phyloP scores from a whole-genome alignment of 2,797 vertebrate genomes.

The Channa striata region DNA sequence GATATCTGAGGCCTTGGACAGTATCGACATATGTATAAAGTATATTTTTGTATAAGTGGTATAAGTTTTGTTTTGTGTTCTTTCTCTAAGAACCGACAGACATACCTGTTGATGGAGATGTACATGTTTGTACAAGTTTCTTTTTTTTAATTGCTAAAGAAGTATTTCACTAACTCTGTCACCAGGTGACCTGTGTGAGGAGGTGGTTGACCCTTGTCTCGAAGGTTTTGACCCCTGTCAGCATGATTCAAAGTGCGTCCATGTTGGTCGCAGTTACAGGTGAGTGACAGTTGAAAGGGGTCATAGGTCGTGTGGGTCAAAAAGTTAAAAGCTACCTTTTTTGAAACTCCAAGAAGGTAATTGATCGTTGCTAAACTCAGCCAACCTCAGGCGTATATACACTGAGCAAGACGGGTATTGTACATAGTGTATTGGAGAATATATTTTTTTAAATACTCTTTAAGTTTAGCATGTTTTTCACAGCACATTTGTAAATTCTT shows the following conservation, averaged over 20 bases:
- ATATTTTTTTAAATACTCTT: too few relatives aligned
- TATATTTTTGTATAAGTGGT: too few relatives aligned
- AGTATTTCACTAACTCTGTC: constrained; percentile 13
- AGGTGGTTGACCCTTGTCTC: constrained; percentile 92
- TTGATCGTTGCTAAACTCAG: too few relatives aligned
- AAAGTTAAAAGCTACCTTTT: constrained; percentile 6
- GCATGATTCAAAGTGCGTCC: constrained; percentile 94
- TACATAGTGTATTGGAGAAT: too few relatives aligned
- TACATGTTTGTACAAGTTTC: background rate
- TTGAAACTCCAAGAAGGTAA: too few relatives aligned
- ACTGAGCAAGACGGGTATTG: too few relatives aligned
- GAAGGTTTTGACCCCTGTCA: constrained; percentile 92
- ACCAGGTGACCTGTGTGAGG: constrained; percentile 95
- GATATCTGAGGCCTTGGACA: constrained; percentile 33
- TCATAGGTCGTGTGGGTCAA: constrained; percentile 37
- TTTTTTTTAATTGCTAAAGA: background rate
- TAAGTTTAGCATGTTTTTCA: too few relatives aligned
- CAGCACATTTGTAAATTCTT: too few relatives aligned
- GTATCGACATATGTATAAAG: constrained; percentile 26
- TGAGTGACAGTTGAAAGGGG: constrained; percentile 74
- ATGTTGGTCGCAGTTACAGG: constrained; percentile 89
- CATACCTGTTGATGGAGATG: background rate
- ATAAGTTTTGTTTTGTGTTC: too few relatives aligned
- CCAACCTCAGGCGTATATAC: too few relatives aligned
- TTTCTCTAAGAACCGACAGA: too few relatives aligned